These are phyloP conservation scores for Nesometra sesokonis DNA, from an alignment of 35 echinoderm and acorn worm species.

Conservation along the genomic window DNA sequence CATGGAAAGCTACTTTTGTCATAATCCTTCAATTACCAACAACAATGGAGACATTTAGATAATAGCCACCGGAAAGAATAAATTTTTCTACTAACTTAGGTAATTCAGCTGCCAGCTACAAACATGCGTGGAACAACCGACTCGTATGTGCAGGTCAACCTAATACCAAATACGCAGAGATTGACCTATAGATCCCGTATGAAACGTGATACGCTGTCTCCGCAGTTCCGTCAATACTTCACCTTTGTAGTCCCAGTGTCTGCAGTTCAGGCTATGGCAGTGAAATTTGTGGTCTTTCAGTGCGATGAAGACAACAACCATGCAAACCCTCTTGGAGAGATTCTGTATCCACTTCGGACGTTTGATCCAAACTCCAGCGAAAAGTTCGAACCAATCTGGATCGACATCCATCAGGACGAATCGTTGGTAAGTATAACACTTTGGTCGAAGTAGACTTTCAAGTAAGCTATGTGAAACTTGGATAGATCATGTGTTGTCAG, in stretches of 20 bases:
- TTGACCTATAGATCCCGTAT: not conserved
- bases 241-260: not conserved
- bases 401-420: not conserved
- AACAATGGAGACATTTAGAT: too few species aligned
- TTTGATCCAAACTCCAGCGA: not conserved
- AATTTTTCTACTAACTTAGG: not conserved
- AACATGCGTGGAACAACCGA: not conserved
- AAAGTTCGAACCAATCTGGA: not conserved
- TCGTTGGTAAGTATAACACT: not conserved
- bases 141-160: not conserved
- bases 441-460: too few species aligned
- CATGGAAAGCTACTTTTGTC: too few species aligned
- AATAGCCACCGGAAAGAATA: too few species aligned
- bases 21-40: too few species aligned
- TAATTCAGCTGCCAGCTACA: not conserved
- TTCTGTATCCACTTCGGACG: not conserved
- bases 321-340: not conserved
- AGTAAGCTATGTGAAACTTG: too few species aligned
- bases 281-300: not conserved
- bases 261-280: not conserved
- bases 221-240: not conserved
- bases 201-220: not conserved
- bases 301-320: not conserved
- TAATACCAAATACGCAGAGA: not conserved
- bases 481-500: too few species aligned